Evolutionary conservation across 2,797 vertebrate genomes (phyloP), one percentile per base, ranked within the genome.

Genomic region (Anguilla obscura): DNA sequence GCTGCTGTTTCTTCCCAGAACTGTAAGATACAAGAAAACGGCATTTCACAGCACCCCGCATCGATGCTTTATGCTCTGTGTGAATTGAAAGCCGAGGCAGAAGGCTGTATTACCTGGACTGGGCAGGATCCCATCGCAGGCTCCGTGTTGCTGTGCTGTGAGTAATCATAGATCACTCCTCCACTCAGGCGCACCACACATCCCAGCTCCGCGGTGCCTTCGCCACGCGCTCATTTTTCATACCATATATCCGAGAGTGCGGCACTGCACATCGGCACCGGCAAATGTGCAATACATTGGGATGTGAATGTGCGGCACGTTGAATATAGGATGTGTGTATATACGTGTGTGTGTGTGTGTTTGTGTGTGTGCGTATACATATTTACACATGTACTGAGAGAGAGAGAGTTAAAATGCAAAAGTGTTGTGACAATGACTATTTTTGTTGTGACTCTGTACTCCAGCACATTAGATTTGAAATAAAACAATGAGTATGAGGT

Each of bases 141-240:
- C 79, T 82, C 45, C 21, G 79, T n/a, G 40, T 50, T 9, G 58
- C 84, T 90, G 92, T 92, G 93, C 92, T 92, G 93, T 96, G 94
- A 94, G 94, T 95, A 95, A 27, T 48, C 52, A 54, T 14, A 54
- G 95, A 95, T 95, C 95, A 93, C 93, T 95, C 92, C 94, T 94
- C 90, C 85, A 91, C 93, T 95, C 92, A 91, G 90, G 85, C 91
- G 88, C 93, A 91, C 93, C 93, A 94, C 93, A 94, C 94, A 94
- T 94, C 94, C 94, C 91, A 92, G 92, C 93, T 95, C 95, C 82
- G 93, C 94, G 94, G 93, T 93, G 93, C 93, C 92, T 45, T 93
- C 93, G 93, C 93, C 92, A 93, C 91, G 91, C 92, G 94, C 94
- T 95, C 95, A 96, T 96, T 96, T 95, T 95, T 96, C 95, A 96